Conservation (phyloP, 1,140 invertebrate genomes). For the Linepithema humile region DNA sequence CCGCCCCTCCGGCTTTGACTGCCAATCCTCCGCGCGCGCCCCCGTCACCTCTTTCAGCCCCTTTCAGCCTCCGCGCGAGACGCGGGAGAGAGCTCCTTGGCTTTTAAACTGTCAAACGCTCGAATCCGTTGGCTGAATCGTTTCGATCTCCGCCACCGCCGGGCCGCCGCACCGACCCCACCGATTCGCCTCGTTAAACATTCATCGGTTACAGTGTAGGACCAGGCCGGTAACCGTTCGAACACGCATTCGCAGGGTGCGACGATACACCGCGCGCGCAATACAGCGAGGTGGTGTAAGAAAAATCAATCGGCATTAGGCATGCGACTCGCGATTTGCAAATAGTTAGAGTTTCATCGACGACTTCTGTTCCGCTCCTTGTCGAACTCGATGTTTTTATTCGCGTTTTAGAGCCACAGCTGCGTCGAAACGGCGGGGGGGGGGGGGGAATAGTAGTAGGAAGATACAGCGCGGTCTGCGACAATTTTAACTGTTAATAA, state of each 20-base stretch:
- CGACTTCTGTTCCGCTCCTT: background rate
- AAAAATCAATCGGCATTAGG: slow-evolving; percentile 20
- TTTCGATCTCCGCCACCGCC: slow-evolving; percentile 62
- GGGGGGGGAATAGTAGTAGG: background rate
- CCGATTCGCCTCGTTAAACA: slow-evolving; percentile 78
- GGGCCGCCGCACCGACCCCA: slow-evolving; percentile 48
- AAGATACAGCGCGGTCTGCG: background rate
- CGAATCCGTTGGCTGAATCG: slow-evolving; percentile 81
- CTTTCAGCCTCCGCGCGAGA: background rate
- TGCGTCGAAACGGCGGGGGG: background rate
- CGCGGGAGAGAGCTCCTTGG: slow-evolving; percentile 71
- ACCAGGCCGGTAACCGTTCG: slow-evolving; percentile 80
- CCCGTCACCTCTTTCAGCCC: slow-evolving; percentile 50
- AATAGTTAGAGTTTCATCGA: slow-evolving; percentile 15
- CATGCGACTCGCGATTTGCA: background rate
- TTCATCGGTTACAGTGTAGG: slow-evolving; percentile 81
- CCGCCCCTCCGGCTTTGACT: slow-evolving; percentile 67
- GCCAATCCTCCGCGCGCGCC: slow-evolving; percentile 44
- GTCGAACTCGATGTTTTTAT: background rate
- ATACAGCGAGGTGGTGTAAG: background rate
- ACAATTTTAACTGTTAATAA: background rate
- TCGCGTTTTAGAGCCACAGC: background rate
- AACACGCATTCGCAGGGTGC: slow-evolving; percentile 73
- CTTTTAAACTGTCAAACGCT: slow-evolving; percentile 82
- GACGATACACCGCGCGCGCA: slow-evolving; percentile 31